Evolutionary conservation across 2,113 vertebrate species (phyloP).

Genomic region (Heterocephalus glaber): DNA sequence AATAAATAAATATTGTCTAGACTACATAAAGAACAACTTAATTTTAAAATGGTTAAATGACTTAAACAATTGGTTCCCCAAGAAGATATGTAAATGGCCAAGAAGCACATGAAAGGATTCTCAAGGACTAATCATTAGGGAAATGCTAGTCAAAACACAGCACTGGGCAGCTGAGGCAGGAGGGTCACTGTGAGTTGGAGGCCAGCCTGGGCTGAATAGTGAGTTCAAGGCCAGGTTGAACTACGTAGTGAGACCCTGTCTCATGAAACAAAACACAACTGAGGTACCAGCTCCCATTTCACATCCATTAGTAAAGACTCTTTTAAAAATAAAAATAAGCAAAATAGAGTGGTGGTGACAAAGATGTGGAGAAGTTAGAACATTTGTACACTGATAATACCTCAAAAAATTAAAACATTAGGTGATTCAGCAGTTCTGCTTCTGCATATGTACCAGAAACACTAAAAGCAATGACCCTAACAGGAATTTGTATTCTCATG

Average conservation of each 20-base stretch:
- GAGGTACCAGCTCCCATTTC: neutral
- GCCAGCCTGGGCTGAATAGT: too few relatives aligned
- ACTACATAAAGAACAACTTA: neutral
- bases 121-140: neutral
- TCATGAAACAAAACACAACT: too few relatives aligned
- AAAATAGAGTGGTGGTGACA: neutral
- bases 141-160: neutral
- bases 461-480: neutral
- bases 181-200: too few relatives aligned
- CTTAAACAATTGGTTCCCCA: neutral
- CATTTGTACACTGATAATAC: neutral
- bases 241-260: too few relatives aligned
- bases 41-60: neutral
- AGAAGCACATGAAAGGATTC: neutral
- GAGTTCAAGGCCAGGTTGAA: too few relatives aligned
- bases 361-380: neutral
- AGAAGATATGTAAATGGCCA: neutral
- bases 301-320: neutral
- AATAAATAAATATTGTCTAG: too few relatives aligned
- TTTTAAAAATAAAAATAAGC: neutral
- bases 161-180: too few relatives aligned
- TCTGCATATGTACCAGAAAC: neutral
- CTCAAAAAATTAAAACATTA: neutral
- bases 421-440: neutral
- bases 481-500: neutral